phyloP scores from a whole-genome alignment of 2,888 invertebrate species.

The Fragum sueziense region DNA sequence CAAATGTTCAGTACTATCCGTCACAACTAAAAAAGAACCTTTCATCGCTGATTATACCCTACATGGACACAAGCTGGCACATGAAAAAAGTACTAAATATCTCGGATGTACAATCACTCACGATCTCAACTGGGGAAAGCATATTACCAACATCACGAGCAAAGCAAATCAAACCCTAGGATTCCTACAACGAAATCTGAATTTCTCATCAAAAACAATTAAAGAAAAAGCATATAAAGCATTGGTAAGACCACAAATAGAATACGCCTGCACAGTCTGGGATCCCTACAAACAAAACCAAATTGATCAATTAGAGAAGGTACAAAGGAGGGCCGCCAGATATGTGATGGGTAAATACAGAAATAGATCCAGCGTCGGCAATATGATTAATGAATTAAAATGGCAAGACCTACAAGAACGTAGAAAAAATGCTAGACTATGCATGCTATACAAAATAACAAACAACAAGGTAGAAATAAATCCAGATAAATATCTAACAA shows the following conservation, averaged over 20 bases:
- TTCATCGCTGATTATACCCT: constrained; percentile 17
- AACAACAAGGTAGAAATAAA: too few relatives aligned
- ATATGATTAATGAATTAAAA: too few relatives aligned
- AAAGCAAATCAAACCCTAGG: constrained; percentile 25
- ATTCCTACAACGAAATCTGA: constrained; percentile 24
- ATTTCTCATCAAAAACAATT: not conserved
- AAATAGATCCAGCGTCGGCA: too few relatives aligned
- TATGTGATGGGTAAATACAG: too few relatives aligned
- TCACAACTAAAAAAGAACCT: constrained; percentile 26
- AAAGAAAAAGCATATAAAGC: constrained; percentile 28
- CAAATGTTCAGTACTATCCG: constrained; percentile 34
- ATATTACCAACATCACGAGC: constrained; percentile 4
- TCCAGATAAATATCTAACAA: too few relatives aligned
- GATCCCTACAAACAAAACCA: too few relatives aligned
- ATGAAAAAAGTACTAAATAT: constrained; percentile 32
- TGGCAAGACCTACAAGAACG: too few relatives aligned
- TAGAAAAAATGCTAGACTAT: too few relatives aligned
- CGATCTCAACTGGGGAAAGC: constrained; percentile 13
- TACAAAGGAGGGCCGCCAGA: too few relatives aligned
- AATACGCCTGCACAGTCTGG: constrained; percentile 18
- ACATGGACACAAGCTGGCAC: constrained; percentile 26
- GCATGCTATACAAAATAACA: too few relatives aligned
- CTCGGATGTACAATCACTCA: constrained; percentile 29
- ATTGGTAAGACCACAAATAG: constrained; percentile 16
- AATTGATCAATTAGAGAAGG: too few relatives aligned